A percentile compares a stretch with the other conserved stretches of the same genome.
Conservation (phyloP, 2,888 invertebrate species). For the Julus scanicus region DNA sequence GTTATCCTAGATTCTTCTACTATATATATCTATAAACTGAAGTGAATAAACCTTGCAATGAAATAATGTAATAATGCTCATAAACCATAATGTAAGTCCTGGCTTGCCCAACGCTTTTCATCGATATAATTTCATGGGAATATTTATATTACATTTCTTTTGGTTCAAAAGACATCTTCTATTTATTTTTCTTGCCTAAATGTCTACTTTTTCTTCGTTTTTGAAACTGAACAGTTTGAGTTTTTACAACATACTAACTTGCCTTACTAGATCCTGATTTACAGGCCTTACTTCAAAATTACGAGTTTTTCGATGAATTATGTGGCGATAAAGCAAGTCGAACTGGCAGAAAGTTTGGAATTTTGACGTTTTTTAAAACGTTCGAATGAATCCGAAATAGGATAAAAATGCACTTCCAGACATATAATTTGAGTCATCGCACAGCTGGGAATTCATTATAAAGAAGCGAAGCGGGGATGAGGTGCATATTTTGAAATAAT, state of each 20-base stretch:
- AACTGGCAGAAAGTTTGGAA: neutral
- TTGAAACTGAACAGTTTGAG: neutral
- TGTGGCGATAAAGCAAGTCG: neutral
- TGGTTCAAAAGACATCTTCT: neutral
- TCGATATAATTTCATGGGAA: neutral
- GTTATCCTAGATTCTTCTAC: too few species aligned
- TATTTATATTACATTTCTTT: neutral
- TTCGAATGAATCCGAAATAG: neutral
- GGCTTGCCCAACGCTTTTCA: too few species aligned
- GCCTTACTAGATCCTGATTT: neutral
- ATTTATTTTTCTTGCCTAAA: neutral
- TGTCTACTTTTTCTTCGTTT: neutral
- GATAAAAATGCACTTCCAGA: neutral
- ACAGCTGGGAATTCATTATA: neutral
- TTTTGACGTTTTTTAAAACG: neutral
- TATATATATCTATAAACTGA: too few species aligned
- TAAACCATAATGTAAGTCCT: too few species aligned
- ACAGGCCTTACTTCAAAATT: neutral
- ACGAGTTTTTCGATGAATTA: neutral
- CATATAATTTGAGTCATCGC: conserved; percentile 1
- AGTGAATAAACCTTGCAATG: too few species aligned
- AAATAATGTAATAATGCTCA: too few species aligned
- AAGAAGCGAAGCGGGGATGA: neutral
- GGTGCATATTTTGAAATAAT: neutral
- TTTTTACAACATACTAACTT: neutral